Conservation (phyloP, 1,140 invertebrate species). For the Oncopodura yosiiana region DNA sequence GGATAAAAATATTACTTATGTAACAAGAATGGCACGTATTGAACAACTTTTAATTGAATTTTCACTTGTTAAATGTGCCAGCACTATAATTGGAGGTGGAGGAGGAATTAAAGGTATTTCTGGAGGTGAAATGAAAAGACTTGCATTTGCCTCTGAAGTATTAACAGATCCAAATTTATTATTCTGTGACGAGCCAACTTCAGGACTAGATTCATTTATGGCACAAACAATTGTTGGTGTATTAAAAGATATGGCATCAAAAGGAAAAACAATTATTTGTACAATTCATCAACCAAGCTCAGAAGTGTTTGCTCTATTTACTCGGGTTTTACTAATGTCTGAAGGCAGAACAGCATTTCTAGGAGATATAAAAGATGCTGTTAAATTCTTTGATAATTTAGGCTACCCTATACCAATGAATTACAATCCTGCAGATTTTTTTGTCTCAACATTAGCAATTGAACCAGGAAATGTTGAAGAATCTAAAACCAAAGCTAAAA, state of each 20-base stretch:
- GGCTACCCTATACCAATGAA: slow-evolving; percentile 50
- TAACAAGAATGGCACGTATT: too few relatives aligned
- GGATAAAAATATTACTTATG: background rate
- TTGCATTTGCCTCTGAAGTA: slow-evolving; percentile 90
- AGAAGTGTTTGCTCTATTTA: slow-evolving; percentile 85
- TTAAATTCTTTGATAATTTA: slow-evolving; percentile 46
- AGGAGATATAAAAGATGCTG: slow-evolving; percentile 40
- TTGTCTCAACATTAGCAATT: slow-evolving; percentile 41
- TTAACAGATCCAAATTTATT: slow-evolving; percentile 85
- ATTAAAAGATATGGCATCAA: slow-evolving; percentile 62
- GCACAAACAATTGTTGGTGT: slow-evolving; percentile 87
- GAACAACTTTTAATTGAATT: background rate
- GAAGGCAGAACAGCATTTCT: slow-evolving; percentile 48
- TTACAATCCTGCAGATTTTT: slow-evolving; percentile 44
- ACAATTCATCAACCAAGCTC: slow-evolving; percentile 93
- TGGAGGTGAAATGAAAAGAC: slow-evolving; percentile 84
- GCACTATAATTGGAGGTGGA: slow-evolving; percentile 76
- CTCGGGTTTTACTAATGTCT: slow-evolving; percentile 55
- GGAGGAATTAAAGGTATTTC: slow-evolving; percentile 83
- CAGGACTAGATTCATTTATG: slow-evolving; percentile 84
- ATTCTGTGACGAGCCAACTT: slow-evolving; percentile 52
- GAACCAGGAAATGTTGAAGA: slow-evolving; percentile 37
- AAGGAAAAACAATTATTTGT: slow-evolving; percentile 82
- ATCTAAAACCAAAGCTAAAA: slow-evolving; percentile 27
- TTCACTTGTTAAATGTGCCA: slow-evolving; percentile 59